Conservation (phyloP, 2,888 invertebrate genomes). For the Cylindroiulus punctatus region DNA sequence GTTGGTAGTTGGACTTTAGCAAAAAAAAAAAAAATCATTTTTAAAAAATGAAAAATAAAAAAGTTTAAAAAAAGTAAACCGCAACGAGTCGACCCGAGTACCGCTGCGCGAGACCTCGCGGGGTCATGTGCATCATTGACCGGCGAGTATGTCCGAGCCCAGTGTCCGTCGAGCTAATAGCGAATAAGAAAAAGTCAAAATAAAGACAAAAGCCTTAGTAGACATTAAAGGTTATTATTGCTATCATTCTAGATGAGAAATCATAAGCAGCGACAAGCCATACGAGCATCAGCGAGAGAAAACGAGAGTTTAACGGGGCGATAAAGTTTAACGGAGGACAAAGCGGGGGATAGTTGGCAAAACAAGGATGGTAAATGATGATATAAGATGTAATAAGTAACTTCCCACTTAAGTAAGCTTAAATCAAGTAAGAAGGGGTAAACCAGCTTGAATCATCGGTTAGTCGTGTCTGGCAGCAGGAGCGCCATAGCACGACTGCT, state of each 20-base stretch:
- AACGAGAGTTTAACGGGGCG: neutral
- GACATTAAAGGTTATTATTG: conserved; percentile 37
- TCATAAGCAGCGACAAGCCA: neutral
- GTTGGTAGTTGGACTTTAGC: neutral
- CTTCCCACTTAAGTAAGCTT: too few species aligned
- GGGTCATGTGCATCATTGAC: neutral
- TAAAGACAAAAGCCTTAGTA: conserved; percentile 8
- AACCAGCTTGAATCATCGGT: too few species aligned
- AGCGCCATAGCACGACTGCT: too few species aligned
- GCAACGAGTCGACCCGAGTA: neutral
- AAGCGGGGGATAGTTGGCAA: neutral
- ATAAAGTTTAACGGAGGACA: neutral
- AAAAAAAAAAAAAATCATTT: conserved; percentile 44
- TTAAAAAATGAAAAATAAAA: neutral
- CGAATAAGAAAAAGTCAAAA: neutral
- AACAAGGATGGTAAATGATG: neutral
- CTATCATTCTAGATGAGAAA: neutral
- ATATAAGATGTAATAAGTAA: too few species aligned
- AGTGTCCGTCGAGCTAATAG: neutral
- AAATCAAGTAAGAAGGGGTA: too few species aligned
- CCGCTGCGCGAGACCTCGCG: neutral
- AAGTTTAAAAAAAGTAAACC: neutral
- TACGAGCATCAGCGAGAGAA: neutral
- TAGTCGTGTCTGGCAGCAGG: too few species aligned
- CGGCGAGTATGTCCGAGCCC: neutral